Conservation (phyloP, 2,797 vertebrate species). For the Phoxinus dragarum region DNA sequence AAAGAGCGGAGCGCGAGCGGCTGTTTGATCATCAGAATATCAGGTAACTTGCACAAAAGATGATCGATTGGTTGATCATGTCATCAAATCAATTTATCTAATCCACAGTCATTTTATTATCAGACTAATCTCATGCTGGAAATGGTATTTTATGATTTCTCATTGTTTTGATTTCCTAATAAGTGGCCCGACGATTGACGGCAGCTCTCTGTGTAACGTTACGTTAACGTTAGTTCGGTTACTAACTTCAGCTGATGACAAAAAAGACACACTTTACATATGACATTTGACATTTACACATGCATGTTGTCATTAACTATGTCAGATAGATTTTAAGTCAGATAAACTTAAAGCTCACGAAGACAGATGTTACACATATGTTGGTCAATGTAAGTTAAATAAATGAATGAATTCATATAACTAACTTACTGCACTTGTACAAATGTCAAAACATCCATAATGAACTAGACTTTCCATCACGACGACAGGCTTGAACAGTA, state of each 20-base stretch:
- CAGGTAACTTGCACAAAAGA: slow-evolving; percentile 12
- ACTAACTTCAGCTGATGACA: not conserved
- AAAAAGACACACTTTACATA: not conserved
- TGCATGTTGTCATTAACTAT: not conserved
- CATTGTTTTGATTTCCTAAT: not conserved
- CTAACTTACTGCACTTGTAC: not conserved
- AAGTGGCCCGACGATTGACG: not conserved
- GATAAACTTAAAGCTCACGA: not conserved
- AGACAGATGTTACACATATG: not conserved
- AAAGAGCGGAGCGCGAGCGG: slow-evolving; percentile 1
- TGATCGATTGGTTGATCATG: not conserved
- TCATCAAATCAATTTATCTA: not conserved
- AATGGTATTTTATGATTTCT: not conserved
- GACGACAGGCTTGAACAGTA: not conserved
- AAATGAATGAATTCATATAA: not conserved
- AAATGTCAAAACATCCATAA: not conserved
- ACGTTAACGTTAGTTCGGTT: not conserved
- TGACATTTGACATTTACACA: not conserved
- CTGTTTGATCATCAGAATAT: not conserved
- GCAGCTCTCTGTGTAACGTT: not conserved
- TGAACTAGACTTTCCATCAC: not conserved
- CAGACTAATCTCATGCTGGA: no score
- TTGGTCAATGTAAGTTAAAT: not conserved
- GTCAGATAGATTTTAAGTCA: not conserved
- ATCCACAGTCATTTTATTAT: no score